Conservation (phyloP, 1,140 invertebrate species). For the Lordiphosa clarofinis region DNA sequence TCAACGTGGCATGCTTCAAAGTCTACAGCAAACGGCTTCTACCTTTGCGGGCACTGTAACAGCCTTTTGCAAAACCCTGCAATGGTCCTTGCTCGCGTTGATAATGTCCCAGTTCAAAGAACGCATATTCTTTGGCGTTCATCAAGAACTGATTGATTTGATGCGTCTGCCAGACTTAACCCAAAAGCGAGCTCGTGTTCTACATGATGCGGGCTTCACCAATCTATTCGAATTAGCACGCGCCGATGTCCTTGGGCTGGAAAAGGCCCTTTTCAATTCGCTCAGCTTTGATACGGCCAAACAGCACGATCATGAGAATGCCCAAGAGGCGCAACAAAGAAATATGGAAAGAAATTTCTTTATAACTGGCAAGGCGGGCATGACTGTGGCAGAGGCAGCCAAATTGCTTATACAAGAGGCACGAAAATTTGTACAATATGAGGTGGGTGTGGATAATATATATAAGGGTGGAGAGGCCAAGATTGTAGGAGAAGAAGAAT, state of each 20-base stretch:
- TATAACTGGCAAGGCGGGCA: slow-evolving; percentile 88
- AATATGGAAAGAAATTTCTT: slow-evolving; percentile 87
- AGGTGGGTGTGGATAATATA: slow-evolving; percentile 83
- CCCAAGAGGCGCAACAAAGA: slow-evolving; percentile 84
- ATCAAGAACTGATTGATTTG: slow-evolving; percentile 94
- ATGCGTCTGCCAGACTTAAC: slow-evolving; percentile 92
- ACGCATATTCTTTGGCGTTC: slow-evolving; percentile 95
- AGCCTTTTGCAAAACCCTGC: slow-evolving; percentile 94
- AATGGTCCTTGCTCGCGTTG: slow-evolving; percentile 94
- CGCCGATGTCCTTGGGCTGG: slow-evolving; percentile 85
- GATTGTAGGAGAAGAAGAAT: neutral
- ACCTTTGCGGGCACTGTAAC: slow-evolving; percentile 97
- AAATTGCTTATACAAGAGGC: slow-evolving; percentile 90
- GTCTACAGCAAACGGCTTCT: slow-evolving; percentile 95
- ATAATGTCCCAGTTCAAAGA: slow-evolving; percentile 96
- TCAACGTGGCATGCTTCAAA: slow-evolving; percentile 93
- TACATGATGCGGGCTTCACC: slow-evolving; percentile 92
- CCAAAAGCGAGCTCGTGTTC: slow-evolving; percentile 89
- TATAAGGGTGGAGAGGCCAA: slow-evolving; percentile 79
- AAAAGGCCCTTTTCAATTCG: slow-evolving; percentile 88
- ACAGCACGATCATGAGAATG: slow-evolving; percentile 85
- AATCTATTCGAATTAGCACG: slow-evolving; percentile 88
- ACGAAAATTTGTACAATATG: slow-evolving; percentile 84
- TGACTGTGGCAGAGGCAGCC: slow-evolving; percentile 92
- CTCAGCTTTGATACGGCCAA: slow-evolving; percentile 92